Evolutionary conservation across 2,113 vertebrate genomes (phyloP), one percentile per base, ranked within the genome.

Genomic region (Passer montanus): DNA sequence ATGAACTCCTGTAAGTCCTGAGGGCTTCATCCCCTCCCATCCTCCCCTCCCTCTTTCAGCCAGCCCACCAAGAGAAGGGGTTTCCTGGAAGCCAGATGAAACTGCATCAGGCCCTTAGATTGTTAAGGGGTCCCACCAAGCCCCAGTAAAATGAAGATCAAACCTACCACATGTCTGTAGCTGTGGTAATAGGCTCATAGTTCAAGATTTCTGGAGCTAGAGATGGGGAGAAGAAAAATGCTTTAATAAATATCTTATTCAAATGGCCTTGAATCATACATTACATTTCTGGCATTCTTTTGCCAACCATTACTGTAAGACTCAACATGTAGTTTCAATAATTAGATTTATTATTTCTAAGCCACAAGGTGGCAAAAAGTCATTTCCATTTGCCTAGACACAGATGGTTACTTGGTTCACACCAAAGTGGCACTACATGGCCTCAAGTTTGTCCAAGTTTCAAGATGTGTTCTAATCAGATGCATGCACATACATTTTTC

Each of bases 181-280:
- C 98, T 64, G 99, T 99, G n/a, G 99, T 99, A 97, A 99, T 99
- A 17, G 99, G 99, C 94, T 99, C 99, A n/a, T 99, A 99, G 90
- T 99, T 99, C 77, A 99, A 98, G 83, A 99, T 98, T 98, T 99
- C 99, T 93, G 99, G 99, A 95, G 99, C 99, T 99, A 37, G 47
- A 89, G 43, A 83, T 5, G 22, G 10, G 21, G 16, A 85, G 50
- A 75, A 72, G n/a, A 94, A 96, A 84, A 95, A 75, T 22, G 41
- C 73, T 81, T 95, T 43, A 93, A 72, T 27, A 89, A 12, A 81
- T 39, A 67, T 16, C 46, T 79, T 49, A 87, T 53, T 89, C 46
- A 95, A 87, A 84, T 27, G 37, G 46, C 50, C 67, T 60, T 68
- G 39, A 86, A 78, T 80, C 8, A 69, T n/a, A 58, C 23, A n/a